Evolutionary conservation across 2,888 invertebrate genomes (phyloP).

Genomic region (Sepiola atlantica): DNA sequence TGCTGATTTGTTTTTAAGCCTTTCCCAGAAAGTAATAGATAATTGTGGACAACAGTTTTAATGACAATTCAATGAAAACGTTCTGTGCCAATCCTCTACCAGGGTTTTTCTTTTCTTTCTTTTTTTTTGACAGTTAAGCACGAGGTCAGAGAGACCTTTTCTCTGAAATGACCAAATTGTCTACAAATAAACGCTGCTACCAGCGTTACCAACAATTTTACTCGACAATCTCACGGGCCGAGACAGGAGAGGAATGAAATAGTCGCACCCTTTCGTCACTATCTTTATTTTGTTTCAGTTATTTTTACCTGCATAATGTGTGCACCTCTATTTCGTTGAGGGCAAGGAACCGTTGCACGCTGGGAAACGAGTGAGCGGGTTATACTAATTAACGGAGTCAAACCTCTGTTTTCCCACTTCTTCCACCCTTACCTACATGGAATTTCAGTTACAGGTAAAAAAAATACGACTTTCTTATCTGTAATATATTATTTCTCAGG

Average conservation of each 20-base stretch:
- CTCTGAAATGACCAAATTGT: not conserved
- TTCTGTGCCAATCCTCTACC: not conserved
- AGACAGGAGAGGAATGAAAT: not conserved
- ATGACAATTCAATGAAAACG: not conserved
- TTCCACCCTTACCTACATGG: not conserved
- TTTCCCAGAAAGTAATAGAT: not conserved
- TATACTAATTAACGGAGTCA: not conserved
- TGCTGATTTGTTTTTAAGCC: not conserved
- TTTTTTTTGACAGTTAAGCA: not conserved
- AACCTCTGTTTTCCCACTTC: not conserved
- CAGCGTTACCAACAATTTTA: not conserved
- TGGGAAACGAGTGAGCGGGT: not conserved
- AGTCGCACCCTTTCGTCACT: not conserved
- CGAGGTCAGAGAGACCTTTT: not conserved
- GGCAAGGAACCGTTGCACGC: not conserved
- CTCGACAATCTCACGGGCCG: not conserved
- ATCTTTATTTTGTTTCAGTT: not conserved
- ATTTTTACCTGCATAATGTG: not conserved
- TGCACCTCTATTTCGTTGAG: not conserved
- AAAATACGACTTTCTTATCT: not conserved
- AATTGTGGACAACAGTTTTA: not conserved
- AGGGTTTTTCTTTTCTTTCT: no score
- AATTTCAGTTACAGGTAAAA: not conserved
- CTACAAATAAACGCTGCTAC: not conserved
- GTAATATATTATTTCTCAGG: not conserved